Evolutionary conservation across 2,888 invertebrate species (phyloP).

Genomic region (Euplexia lucipara): DNA sequence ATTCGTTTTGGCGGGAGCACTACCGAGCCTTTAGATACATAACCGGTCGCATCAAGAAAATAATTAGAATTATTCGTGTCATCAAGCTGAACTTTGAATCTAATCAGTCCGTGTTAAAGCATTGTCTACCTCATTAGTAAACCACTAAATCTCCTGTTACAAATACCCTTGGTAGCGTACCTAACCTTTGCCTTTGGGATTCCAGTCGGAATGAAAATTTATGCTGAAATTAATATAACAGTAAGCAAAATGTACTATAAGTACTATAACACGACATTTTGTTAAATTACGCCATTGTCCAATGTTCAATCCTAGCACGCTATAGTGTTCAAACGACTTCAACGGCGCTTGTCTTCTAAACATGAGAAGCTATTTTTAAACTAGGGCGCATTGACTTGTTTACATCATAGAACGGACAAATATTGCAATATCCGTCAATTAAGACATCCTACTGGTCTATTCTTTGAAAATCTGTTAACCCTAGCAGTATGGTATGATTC

Average conservation of each 20-base stretch:
- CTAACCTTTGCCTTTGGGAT: slow-evolving; percentile 22
- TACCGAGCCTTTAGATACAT: too few species aligned
- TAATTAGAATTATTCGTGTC: too few species aligned
- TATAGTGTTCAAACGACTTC: slow-evolving; percentile 5
- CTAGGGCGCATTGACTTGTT: slow-evolving; percentile 1
- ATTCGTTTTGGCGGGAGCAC: too few species aligned
- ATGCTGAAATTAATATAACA: slow-evolving; percentile 21
- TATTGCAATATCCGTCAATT: too few species aligned
- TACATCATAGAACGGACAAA: not conserved
- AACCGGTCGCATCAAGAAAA: too few species aligned
- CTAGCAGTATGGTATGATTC: too few species aligned
- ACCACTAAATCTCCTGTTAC: slow-evolving; percentile 1
- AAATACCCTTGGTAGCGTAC: slow-evolving; percentile 15
- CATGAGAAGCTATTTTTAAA: slow-evolving; percentile 17
- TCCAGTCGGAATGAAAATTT: slow-evolving; percentile 21
- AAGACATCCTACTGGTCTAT: not conserved
- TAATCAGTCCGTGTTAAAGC: not conserved
- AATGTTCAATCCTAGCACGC: not conserved
- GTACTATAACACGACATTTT: not conserved
- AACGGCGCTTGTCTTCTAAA: slow-evolving; percentile 10
- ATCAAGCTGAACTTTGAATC: not conserved
- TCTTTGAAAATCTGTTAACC: too few species aligned
- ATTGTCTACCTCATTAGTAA: not conserved
- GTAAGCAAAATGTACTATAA: slow-evolving; percentile 12
- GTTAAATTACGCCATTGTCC: not conserved